Evolutionary conservation across 2,113 vertebrate genomes (phyloP).

Genomic region (Natator depressus): DNA sequence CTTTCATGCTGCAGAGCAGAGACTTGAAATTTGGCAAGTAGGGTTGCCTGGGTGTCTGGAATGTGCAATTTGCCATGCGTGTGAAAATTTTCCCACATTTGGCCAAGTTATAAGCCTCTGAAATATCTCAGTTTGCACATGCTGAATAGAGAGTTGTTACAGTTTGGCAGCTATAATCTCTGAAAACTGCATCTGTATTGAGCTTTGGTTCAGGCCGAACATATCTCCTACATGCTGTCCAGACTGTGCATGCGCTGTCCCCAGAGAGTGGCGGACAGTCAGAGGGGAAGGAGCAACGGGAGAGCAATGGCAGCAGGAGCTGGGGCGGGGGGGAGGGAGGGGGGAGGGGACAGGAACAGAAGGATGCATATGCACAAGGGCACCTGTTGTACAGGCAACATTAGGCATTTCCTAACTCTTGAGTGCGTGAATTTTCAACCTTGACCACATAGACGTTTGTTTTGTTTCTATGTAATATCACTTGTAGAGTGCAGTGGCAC

Average conservation of each 20-base stretch:
- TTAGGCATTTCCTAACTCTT: not conserved
- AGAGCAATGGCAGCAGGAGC: not conserved
- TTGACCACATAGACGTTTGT: not conserved
- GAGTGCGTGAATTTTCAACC: not conserved
- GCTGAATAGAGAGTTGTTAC: not conserved
- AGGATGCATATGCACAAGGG: not conserved
- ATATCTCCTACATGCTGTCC: not conserved
- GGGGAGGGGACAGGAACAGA: not conserved
- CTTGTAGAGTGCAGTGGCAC: not conserved
- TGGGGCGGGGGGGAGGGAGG: rapidly evolving
- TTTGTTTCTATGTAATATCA: not conserved
- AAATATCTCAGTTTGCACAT: not conserved
- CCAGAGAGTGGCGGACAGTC: not conserved
- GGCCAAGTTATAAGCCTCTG: not conserved
- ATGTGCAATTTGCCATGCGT: not conserved
- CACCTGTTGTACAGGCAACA: not conserved
- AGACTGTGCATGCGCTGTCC: not conserved
- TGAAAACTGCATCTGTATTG: not conserved
- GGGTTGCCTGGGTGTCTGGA: not conserved
- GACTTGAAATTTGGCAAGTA: not conserved
- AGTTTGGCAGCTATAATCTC: not conserved
- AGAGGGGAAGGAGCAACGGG: not conserved
- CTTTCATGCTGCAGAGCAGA: not conserved
- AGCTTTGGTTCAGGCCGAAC: not conserved
- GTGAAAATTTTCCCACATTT: not conserved